Percentiles rank a stretch among this genome's conserved stretches.
These are phyloP conservation scores for Peromyscus californicus DNA, from an alignment of 2,113 vertebrate species.

Conservation along the genomic window DNA sequence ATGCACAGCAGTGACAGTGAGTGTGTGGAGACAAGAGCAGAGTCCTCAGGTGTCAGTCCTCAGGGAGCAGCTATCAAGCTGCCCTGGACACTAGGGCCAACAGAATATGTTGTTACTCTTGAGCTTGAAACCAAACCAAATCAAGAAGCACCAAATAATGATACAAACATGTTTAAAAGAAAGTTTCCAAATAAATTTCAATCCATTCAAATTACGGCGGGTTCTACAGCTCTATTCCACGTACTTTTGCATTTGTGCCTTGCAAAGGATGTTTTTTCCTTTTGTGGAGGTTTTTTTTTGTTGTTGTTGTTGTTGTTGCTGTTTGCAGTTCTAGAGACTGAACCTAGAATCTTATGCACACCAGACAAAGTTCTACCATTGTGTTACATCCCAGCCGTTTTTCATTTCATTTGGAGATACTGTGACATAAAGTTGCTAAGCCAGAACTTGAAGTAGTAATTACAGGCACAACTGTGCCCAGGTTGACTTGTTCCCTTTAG, in stretches of 20 bases:
- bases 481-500: background rate
- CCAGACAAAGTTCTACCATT: background rate
- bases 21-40: background rate
- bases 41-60: background rate
- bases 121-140: slow-evolving; percentile 26
- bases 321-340: background rate
- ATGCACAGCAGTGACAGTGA: background rate
- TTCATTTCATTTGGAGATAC: background rate
- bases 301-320: background rate
- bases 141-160: background rate
- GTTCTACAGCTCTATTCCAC: background rate
- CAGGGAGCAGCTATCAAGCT: background rate
- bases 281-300: background rate
- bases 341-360: too few relatives aligned
- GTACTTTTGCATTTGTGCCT: background rate
- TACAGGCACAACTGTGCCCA: background rate
- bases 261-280: background rate
- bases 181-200: background rate
- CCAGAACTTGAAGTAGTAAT: background rate
- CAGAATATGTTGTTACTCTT: background rate
- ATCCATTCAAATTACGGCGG: background rate
- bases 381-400: background rate
- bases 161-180: background rate
- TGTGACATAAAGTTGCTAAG: background rate
- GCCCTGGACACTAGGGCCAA: background rate